These are phyloP conservation scores for Agrotis ipsilon DNA, from an alignment of 2,888 invertebrate species.

Conservation along the genomic window DNA sequence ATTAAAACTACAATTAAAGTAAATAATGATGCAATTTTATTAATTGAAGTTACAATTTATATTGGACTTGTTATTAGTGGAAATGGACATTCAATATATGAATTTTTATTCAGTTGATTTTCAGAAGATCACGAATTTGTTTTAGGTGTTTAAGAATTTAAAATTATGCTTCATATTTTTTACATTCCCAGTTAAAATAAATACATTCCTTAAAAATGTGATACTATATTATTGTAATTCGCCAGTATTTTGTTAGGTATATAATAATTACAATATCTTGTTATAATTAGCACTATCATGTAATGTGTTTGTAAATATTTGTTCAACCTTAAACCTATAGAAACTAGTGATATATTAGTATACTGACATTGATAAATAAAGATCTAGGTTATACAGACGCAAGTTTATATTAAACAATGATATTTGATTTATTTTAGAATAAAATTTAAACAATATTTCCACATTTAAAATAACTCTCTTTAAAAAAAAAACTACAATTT, in stretches of 20 bases:
- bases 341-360: slow-evolving; percentile 47
- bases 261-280: slow-evolving; percentile 11
- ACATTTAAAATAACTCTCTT: not conserved
- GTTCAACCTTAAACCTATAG: slow-evolving; percentile 20
- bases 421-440: slow-evolving; percentile 29
- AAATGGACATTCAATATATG: not conserved
- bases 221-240: slow-evolving; percentile 41
- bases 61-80: not conserved
- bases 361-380: slow-evolving; percentile 34
- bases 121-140: slow-evolving; percentile 8
- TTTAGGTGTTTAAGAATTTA: not conserved
- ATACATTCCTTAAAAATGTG: slow-evolving; percentile 45
- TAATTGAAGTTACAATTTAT: not conserved
- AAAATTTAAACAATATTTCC: not conserved
- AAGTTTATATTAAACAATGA: slow-evolving; percentile 1
- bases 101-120: not conserved
- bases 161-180: slow-evolving; percentile 4
- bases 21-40: not conserved
- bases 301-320: slow-evolving; percentile 50
- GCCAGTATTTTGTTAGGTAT: slow-evolving; percentile 38
- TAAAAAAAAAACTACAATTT: not conserved
- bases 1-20: not conserved
- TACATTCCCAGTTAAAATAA: slow-evolving; percentile 24
- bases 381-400: slow-evolving; percentile 16
- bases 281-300: slow-evolving; percentile 12